Base-by-base conservation (phyloP, 1,140 invertebrate species). In the Hyles vespertilio region DNA sequence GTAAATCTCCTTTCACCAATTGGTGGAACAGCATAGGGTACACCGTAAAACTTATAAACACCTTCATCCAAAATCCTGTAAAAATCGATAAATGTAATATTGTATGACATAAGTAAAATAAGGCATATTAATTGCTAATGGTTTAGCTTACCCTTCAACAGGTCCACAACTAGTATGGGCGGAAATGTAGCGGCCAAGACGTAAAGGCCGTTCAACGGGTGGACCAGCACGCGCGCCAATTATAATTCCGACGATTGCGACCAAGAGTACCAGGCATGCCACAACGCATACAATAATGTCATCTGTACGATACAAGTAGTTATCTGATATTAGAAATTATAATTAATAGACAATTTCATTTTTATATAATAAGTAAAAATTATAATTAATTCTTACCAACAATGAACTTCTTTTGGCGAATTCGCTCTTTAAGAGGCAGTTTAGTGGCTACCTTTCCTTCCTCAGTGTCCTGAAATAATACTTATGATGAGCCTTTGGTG, bases 11-110 rank as follows among this genome's bases (percentile, higher is more conserved):
- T 89, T 48, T 93, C 91, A 7, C 88, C 92, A 0, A 94, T 63
- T 0, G 96, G 96, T 8, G 95, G 93, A n/a, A 93, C 71, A 3
- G 96, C 96, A 79, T 96, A 98, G 0, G 96, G 96, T 51, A 98
- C 95, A 11, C 96, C 95, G 12, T 93, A 92, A 82, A 97, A 97
- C 2, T 94, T 94, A 67, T 93, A 94, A 2, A 92, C 94, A 9
- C 92, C 93, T 59, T 96, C 93, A 73, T 96, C 93, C 32, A 94
- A 83, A 7, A 94, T 77, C 11, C 93, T 94, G 81, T 22, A 22
- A 89, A 89, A 58, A 59, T 34, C 11, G 3, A 8, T 8, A 5
- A 5, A 55, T 64, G n/a, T 58, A 44, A 33, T 48, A 55, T 54
- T 53, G 50, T 22, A 53, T 56, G 9, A 44, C 33, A 58, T 12